Base-by-base conservation (phyloP, 2,797 vertebrate genomes). In the Argya squamiceps region DNA sequence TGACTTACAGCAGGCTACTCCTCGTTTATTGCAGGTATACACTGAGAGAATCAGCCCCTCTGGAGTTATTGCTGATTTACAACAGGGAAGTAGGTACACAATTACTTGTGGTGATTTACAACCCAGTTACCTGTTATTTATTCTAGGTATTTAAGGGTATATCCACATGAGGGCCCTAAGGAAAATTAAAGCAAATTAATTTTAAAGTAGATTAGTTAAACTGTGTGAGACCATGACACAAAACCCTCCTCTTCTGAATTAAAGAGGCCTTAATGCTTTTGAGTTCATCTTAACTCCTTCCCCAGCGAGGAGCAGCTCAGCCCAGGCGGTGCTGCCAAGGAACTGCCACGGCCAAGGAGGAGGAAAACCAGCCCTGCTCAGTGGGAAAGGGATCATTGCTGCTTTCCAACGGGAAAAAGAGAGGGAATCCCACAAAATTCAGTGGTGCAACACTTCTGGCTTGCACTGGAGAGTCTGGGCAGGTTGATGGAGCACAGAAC, bases 151-250 rank as follows among this genome's bases (percentile, higher is more conserved):
- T 96, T 95, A 96, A 94, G 77, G 77, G 63, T 90, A 93, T 84
- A 96, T 69, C 80, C 95, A 76, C 95, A 93, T 36, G 85, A 88
- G 92, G 77, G 70, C 94, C 90, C 88, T 90, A 76, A 92, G 92
- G 94, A 97, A 96, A 96, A 96, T 96, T 93, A 97, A 97, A 92
- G 69, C 70, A 96, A 95, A 96, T 96, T 96, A 96, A 95, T 96
- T 95, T 96, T 93, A 82, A 96, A 96, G 95, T 36, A 78, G 93
- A 92, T 97, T 94, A 95, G 84, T 95, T 96, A 92, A 96, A 91
- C 85, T 79, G 90, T 79, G 80, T 96, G 91, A 94, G 92, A 84
- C 77, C 85, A 89, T 53, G 90, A 92, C 90, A 96, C 41, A 76
- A 41, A 84, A 87, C 83, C 63, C 70, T 91, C 81, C 84, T 88